Conservation (phyloP, 1,140 invertebrate species). For the Pseudomyrmex flavicornis region DNA sequence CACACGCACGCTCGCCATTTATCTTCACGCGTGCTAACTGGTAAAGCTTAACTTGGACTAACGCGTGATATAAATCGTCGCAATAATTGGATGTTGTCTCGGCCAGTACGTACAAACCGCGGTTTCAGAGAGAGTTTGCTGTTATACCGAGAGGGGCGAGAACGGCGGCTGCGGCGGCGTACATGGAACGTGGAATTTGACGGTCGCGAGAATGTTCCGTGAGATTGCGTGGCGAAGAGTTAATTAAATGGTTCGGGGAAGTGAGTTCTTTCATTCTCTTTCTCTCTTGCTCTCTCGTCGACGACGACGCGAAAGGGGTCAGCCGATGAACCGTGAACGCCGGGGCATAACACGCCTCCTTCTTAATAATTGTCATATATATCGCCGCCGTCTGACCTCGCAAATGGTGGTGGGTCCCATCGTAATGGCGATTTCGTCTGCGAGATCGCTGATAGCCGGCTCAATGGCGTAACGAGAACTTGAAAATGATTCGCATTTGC, state of each 20-base stretch:
- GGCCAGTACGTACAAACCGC: not conserved
- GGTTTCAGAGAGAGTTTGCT: not conserved
- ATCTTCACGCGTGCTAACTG: conserved; percentile 7
- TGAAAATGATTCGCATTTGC: not conserved
- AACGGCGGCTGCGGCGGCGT: not conserved
- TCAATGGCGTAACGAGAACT: conserved; percentile 15
- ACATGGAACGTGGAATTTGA: conserved; percentile 51
- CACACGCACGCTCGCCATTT: not conserved
- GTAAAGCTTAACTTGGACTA: not conserved
- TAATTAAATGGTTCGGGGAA: conserved; percentile 73
- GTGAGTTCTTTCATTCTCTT: conserved; percentile 28
- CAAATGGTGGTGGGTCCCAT: conserved; percentile 36
- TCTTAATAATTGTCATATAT: conserved; percentile 67
- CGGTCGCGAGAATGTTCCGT: conserved; percentile 49
- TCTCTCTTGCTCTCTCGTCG: not conserved
- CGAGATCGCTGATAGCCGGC: conserved; percentile 58
- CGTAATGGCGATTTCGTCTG: conserved; percentile 54
- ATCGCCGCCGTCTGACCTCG: conserved; percentile 37
- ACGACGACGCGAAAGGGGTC: conserved; percentile 45
- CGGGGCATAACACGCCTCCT: conserved; percentile 59
- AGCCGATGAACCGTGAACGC: conserved; percentile 68
- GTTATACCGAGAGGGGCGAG: conserved; percentile 2
- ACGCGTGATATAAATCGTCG: conserved; percentile 24
- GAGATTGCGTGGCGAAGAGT: conserved; percentile 65
- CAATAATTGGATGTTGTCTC: conserved; percentile 25